Percentiles rank a stretch among this genome's conserved stretches.
These are phyloP conservation scores for Leptothorax acervorum DNA, from an alignment of 2,888 invertebrate species.

Conservation along the genomic window DNA sequence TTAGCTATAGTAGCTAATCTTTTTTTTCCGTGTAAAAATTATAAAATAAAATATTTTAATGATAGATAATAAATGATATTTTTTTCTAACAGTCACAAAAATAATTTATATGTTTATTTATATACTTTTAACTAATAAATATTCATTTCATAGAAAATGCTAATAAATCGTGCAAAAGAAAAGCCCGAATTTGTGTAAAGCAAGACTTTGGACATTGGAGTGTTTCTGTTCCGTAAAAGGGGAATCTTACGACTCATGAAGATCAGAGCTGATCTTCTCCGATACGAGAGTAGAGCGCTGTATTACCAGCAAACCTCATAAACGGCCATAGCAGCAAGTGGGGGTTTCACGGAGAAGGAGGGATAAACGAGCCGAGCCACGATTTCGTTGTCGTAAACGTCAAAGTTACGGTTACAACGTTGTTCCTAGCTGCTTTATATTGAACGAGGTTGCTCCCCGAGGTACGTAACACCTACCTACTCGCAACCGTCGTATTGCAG, in stretches of 20 bases:
- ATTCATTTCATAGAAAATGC: slow-evolving; percentile 10
- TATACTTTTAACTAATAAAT: not conserved
- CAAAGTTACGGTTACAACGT: slow-evolving; percentile 86
- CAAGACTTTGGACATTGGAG: not conserved
- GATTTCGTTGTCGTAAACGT: slow-evolving; percentile 86
- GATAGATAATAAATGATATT: not conserved
- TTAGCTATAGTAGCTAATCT: too few relatives aligned
- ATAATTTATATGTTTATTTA: not conserved
- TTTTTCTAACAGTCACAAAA: not conserved
- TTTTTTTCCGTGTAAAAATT: not conserved
- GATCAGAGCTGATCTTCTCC: slow-evolving; percentile 73
- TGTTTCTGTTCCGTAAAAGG: slow-evolving; percentile 53
- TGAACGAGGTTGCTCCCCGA: slow-evolving; percentile 85
- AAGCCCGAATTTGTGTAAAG: not conserved
- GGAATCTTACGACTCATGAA: slow-evolving; percentile 63
- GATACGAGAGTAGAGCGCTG: slow-evolving; percentile 75
- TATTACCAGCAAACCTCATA: slow-evolving; percentile 80
- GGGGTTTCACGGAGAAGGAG: slow-evolving; percentile 73
- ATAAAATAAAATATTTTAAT: not conserved
- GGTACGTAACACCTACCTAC: slow-evolving; percentile 85
- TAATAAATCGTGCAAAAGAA: slow-evolving; percentile 56
- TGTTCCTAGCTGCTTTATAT: slow-evolving; percentile 85
- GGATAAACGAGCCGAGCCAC: slow-evolving; percentile 85
- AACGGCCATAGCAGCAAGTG: slow-evolving; percentile 73
- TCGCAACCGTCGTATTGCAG: slow-evolving; percentile 76